A percentile compares a stretch with the other conserved stretches of the same genome.
Conservation (phyloP, 2,888 invertebrate species). For the Lycocerus yunnanus region DNA sequence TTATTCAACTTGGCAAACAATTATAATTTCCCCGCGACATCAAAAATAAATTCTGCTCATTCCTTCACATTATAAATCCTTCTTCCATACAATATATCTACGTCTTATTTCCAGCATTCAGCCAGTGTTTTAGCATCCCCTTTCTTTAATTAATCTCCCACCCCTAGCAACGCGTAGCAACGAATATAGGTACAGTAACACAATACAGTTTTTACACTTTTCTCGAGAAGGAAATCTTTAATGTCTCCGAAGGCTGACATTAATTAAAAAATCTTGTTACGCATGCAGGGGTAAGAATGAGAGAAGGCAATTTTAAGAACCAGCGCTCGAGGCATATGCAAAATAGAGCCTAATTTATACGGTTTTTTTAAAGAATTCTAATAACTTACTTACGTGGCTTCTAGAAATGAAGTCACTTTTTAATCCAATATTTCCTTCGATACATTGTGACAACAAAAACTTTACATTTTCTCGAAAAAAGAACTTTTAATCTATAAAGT, state of each 20-base stretch:
- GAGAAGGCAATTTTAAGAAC: conserved; percentile 48
- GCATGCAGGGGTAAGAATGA: conserved; percentile 46
- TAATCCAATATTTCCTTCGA: not conserved
- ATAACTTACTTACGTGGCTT: conserved; percentile 33
- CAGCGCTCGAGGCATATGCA: conserved; percentile 47
- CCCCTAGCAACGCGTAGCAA: conserved; percentile 54
- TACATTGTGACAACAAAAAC: not conserved
- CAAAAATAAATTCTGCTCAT: conserved; percentile 54
- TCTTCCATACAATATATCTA: conserved; percentile 56
- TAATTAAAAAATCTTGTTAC: conserved; percentile 57
- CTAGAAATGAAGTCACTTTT: conserved; percentile 25
- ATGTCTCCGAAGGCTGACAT: conserved; percentile 54
- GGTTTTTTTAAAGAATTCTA: conserved; percentile 37
- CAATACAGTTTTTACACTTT: conserved; percentile 56
- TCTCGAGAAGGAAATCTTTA: conserved; percentile 47
- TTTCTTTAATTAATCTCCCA: conserved; percentile 58
- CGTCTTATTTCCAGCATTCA: conserved; percentile 55
- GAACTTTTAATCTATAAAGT: not conserved
- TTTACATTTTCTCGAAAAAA: not conserved
- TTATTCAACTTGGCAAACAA: conserved; percentile 42
- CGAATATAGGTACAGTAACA: conserved; percentile 55
- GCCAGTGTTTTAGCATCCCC: conserved; percentile 56
- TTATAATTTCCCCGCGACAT: conserved; percentile 51
- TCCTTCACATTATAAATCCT: conserved; percentile 56
- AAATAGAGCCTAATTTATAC: conserved; percentile 48